Evolutionary conservation across 1,140 invertebrate species (phyloP).

Genomic region (Cotesia vestalis): DNA sequence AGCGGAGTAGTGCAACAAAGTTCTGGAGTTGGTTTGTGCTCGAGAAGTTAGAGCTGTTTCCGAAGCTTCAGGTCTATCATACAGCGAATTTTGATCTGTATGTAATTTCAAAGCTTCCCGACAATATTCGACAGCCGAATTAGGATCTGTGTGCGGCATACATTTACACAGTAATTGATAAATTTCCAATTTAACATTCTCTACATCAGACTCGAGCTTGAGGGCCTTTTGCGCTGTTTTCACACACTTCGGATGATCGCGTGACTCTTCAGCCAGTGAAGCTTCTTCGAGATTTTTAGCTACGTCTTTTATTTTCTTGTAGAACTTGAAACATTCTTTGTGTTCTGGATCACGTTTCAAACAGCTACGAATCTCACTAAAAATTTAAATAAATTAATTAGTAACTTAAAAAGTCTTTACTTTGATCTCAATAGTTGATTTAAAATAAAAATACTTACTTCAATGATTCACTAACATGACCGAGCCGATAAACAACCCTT

Average conservation of each 20-base stretch:
- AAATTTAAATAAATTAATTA: slow-evolving; percentile 17
- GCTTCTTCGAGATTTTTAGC: slow-evolving; percentile 84
- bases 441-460: slow-evolving; percentile 69
- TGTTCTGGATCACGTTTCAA: slow-evolving; percentile 98
- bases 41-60: slow-evolving; percentile 93
- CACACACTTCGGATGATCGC: slow-evolving; percentile 82
- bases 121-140: slow-evolving; percentile 76
- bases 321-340: slow-evolving; percentile 93
- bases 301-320: slow-evolving; percentile 97
- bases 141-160: slow-evolving; percentile 67
- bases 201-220: slow-evolving; percentile 74
- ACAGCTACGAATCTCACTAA: slow-evolving; percentile 94
- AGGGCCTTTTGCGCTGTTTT: slow-evolving; percentile 75
- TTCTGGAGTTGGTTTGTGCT: slow-evolving; percentile 96
- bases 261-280: slow-evolving; percentile 73
- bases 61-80: slow-evolving; percentile 90
- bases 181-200: slow-evolving; percentile 78
- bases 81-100: slow-evolving; percentile 81
- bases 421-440: slow-evolving; percentile 39
- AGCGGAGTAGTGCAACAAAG: slow-evolving; percentile 98
- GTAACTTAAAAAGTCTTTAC: no score
- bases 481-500: slow-evolving; percentile 89
- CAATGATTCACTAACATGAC: slow-evolving; percentile 90
- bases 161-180: slow-evolving; percentile 80
- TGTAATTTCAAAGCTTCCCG: slow-evolving; percentile 81